A percentile compares a stretch with the other conserved stretches of the same genome.
phyloP scores from a whole-genome alignment of 2,888 invertebrate species.

The Subacronicta megacephala region DNA sequence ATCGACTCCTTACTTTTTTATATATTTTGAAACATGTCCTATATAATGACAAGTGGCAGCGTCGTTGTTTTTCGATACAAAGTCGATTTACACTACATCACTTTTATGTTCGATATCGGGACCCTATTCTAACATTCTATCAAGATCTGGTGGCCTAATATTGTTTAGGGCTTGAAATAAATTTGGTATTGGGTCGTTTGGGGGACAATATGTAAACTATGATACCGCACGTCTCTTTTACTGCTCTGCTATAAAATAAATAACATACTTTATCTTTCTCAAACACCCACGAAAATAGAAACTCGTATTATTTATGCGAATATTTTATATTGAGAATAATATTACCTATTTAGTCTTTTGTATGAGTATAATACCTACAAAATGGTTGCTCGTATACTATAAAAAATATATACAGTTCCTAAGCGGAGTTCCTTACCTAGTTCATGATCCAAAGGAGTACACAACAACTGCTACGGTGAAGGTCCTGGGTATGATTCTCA shows the following conservation, averaged over 20 bases:
- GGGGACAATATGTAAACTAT: conserved; percentile 66
- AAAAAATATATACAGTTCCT: no score
- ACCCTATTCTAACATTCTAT: conserved; percentile 22
- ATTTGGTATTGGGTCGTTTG: conserved; percentile 42
- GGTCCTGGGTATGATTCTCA: no score
- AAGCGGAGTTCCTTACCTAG: no score
- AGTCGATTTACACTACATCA: conserved; percentile 41
- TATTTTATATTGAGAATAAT: conserved; percentile 10
- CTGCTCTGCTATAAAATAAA: conserved; percentile 72
- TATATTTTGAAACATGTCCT: no score
- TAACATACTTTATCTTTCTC: conserved; percentile 66
- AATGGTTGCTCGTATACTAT: no score
- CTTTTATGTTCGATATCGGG: conserved; percentile 48
- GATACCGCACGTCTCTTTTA: conserved; percentile 65
- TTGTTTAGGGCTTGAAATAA: conserved; percentile 48
- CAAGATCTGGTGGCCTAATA: conserved; percentile 43
- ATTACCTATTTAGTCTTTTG: no score
- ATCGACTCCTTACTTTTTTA: no score
- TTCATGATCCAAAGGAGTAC: no score
- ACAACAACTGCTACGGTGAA: no score
- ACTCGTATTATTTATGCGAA: conserved; percentile 29
- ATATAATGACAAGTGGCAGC: neutral
- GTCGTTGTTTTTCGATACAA: conserved; percentile 16
- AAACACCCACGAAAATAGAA: conserved; percentile 22
- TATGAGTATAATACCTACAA: no score